Conservation (phyloP, 2,113 vertebrate genomes). For the Oryzias curvinotus region DNA sequence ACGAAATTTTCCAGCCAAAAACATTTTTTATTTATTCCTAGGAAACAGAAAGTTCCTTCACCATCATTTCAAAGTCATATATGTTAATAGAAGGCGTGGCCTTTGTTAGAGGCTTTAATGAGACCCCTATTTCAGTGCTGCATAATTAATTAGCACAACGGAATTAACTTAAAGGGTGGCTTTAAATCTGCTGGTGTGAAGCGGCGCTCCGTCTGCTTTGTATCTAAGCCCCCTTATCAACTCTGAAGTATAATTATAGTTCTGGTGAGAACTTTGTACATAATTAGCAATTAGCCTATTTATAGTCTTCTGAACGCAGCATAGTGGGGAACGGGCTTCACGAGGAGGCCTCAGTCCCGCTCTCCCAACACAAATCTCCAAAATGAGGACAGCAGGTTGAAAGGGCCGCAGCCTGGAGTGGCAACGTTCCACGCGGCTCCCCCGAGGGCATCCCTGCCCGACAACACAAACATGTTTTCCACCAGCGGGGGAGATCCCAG, state of each 20-base stretch:
- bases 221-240: constrained; percentile 51
- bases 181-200: constrained; percentile 28
- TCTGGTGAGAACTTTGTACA: constrained; percentile 50
- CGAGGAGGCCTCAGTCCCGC: constrained; percentile 23
- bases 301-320: constrained; percentile 36
- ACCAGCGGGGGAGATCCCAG: constrained; percentile 22
- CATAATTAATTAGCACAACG: constrained; percentile 13
- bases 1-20: no score
- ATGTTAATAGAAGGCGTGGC: background rate
- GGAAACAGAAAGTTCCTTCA: no score
- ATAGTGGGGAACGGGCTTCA: constrained; percentile 25
- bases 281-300: constrained; percentile 65
- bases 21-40: no score
- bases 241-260: constrained; percentile 60
- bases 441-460: constrained; percentile 33
- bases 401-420: constrained; percentile 1
- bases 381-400: constrained; percentile 23
- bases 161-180: constrained; percentile 27
- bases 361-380: constrained; percentile 1
- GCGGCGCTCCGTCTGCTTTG: constrained; percentile 27
- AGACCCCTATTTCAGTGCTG: constrained; percentile 1
- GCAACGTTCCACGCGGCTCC: constrained; percentile 11
- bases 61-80: no score
- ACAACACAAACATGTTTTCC: constrained; percentile 12
- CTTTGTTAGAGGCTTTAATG: background rate